Evolutionary conservation across 2,888 invertebrate genomes (phyloP), one percentile per base, ranked within the genome.

Genomic region (Pedicia rivosa): DNA sequence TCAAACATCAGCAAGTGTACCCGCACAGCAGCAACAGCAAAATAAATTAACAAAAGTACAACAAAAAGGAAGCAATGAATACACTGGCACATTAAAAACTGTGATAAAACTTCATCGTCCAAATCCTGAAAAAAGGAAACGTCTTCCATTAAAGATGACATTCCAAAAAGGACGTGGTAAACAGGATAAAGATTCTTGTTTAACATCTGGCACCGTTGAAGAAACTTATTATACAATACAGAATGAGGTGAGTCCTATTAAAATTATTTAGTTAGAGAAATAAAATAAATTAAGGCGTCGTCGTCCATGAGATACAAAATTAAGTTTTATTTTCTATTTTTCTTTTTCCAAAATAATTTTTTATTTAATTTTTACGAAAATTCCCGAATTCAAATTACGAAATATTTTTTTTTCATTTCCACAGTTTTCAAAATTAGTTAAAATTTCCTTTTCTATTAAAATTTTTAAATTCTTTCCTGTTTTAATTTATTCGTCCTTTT

Each of bases 81-180:
- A 78, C 50, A 81, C 82, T 3, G 86, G 86, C 26, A 84, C 83
- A 1, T 55, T 86, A 44, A 86, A 84, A 55, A 83, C 84, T 47
- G 78, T 86, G 48, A 86, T 86, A 48, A 81, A 84, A 59, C 60
- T 84, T 44, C 76, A 74, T 53, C 68, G 75, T 43, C 62, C 52
- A 12, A 39, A 31, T 31, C 26, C 39, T 16, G 39, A 41, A 5
- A 42, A 44, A 9, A 39, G 41, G 5, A 40, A 38, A 15, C 68
- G 78, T 43, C 75, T 72, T 42, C 75, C 79, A 0, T 56, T 82
- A 46, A 83, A 82, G 61, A 79, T 81, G 75, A 80, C 81, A 41
- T 70, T 82, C 55, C 77, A 77, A 60, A 78, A 78, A 57, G 72
- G 76, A 31, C 65, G 72, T 2, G 70, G 68, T 19, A 70, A 71